These are phyloP conservation scores for Octopus sinensis DNA, from an alignment of 1,140 invertebrate genomes.

Conservation along the genomic window DNA sequence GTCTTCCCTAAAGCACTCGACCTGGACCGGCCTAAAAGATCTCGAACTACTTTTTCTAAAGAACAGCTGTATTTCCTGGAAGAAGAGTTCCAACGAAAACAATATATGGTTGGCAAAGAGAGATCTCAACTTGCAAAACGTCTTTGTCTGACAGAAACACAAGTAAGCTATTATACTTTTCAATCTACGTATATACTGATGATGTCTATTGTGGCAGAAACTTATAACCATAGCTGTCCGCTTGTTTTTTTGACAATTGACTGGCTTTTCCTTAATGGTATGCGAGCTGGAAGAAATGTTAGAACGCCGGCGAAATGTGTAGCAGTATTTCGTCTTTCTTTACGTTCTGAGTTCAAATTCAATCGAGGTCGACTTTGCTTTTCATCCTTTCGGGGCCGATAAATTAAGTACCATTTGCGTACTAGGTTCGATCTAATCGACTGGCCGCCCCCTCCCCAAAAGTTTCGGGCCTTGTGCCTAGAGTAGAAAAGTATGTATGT, in stretches of 20 bases:
- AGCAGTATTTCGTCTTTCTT: too few relatives aligned
- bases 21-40: conserved; percentile 70
- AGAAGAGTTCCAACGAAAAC: conserved; percentile 86
- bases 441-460: too few relatives aligned
- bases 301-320: too few relatives aligned
- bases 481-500: too few relatives aligned
- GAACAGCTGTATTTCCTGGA: conserved; percentile 88
- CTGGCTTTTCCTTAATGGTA: not conserved
- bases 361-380: too few relatives aligned
- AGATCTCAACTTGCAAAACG: conserved; percentile 82
- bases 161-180: conserved; percentile 60
- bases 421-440: too few relatives aligned
- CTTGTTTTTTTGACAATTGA: not conserved
- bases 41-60: conserved; percentile 90
- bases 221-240: conserved; percentile 15
- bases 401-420: too few relatives aligned
- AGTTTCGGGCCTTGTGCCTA: too few relatives aligned
- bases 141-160: conserved; percentile 84
- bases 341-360: too few relatives aligned
- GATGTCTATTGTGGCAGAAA: not conserved
- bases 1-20: conserved; percentile 62
- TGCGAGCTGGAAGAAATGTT: too few relatives aligned
- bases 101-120: conserved; percentile 94
- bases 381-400: too few relatives aligned
- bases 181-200: not conserved